A percentile compares a stretch with the other conserved stretches of the same genome.
phyloP scores from a whole-genome alignment of 2,113 vertebrate genomes.

The Mugil cephalus region DNA sequence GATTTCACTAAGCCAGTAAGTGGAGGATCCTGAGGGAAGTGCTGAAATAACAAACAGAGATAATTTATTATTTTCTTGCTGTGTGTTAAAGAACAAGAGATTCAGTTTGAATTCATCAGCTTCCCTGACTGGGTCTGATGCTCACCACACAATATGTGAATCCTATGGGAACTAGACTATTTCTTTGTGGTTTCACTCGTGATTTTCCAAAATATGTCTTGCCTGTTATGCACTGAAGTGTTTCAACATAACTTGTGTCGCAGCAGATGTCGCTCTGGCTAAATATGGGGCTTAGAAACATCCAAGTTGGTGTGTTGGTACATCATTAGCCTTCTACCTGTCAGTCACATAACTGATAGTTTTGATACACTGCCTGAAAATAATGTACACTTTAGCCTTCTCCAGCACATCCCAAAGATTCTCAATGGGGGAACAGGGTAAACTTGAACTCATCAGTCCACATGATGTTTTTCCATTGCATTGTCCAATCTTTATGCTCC shows the following conservation, averaged over 20 bases:
- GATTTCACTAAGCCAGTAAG: constrained; percentile 53
- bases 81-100: constrained; percentile 8
- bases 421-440: no score
- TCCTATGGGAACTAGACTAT: no score
- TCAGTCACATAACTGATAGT: constrained; percentile 33
- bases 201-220: neutral
- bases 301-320: constrained; percentile 6
- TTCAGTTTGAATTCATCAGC: neutral
- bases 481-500: no score
- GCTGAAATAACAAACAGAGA: constrained; percentile 38
- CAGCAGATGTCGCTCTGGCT: constrained; percentile 27
- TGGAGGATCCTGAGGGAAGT: constrained; percentile 22
- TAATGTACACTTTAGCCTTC: no score
- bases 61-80: neutral
- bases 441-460: no score
- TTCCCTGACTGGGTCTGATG: constrained; percentile 2
- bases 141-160: constrained; percentile 7
- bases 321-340: constrained; percentile 40
- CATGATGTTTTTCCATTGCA: no score
- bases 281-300: constrained; percentile 18
- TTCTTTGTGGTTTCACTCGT: no score
- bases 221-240: neutral
- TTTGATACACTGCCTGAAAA: no score
- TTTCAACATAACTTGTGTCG: neutral
- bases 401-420: no score